Base-by-base conservation (phyloP, 2,888 invertebrate species). In the Dryomyza anilis region DNA sequence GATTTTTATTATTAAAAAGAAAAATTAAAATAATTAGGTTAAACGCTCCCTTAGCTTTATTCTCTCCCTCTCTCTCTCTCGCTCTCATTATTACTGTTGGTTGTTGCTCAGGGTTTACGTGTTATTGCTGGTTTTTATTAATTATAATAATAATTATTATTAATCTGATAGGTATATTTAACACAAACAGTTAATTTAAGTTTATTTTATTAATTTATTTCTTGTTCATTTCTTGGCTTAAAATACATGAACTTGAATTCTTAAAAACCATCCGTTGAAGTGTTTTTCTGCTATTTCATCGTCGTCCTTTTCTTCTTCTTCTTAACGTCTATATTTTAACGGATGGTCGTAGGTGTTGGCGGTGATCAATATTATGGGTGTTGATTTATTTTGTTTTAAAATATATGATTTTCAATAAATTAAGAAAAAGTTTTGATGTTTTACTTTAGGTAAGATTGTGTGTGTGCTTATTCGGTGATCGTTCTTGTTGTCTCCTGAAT, bases 401-500 rank as follows among this genome's bases (percentile, higher is more conserved):
- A 33, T 33, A 33, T 33, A 33, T 33, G 25, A 45, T 45, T 27
- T 46, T 48, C 19, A 33, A 33, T 33, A 33, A 33, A 33, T 50
- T 45, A 58, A 52, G 36, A 50, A 58, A 64, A 64, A 63, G 43
- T 36, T 33, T 62, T 67, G 29, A 58, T 36, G 30, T 65, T 67
- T 69, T 70, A 70, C 63, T 67, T 67, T 67, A 61, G 69, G 66
- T 56, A 55, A 58, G 65, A 67, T n/a, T n/a, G n/a, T n/a, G n/a
- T n/a, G n/a, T n/a, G 62, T 64, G 72, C 75, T 76, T 81, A 81
- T 81, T 81, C 82, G 78, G 78, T 78, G 81, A 88, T 85, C 79
- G 88, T 88, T 81, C 88, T 80, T 84, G 79, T 91, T 83, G 91
- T 90, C 86, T 94, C 94, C 86, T 93, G 93, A 74, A 94, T 94